Conservation (phyloP, 2,113 vertebrate species). For the Puffinus mauretanicus region DNA sequence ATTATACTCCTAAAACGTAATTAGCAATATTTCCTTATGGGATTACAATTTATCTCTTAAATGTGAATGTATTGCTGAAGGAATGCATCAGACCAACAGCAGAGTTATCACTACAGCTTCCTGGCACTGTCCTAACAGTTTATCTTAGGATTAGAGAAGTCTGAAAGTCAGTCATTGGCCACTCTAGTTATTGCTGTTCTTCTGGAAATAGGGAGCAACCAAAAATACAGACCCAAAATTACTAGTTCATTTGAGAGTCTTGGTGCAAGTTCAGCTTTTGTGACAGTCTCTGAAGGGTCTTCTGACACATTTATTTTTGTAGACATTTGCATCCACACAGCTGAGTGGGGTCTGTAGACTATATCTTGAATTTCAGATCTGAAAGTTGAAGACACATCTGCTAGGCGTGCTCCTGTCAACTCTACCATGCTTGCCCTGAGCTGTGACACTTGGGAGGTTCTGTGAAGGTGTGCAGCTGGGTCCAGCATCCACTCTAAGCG, state of each 20-base stretch:
- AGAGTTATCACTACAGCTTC: neutral
- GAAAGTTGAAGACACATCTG: neutral
- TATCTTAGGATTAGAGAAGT: neutral
- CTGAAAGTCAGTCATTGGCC: neutral
- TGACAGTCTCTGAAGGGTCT: neutral
- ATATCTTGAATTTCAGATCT: neutral
- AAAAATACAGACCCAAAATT: neutral
- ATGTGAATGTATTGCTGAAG: neutral
- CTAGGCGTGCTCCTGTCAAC: neutral
- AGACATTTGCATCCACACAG: neutral
- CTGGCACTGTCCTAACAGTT: neutral
- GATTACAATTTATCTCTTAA: neutral
- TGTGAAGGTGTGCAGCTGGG: too few species aligned
- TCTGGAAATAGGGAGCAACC: neutral
- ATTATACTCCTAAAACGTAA: neutral
- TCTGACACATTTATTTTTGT: neutral
- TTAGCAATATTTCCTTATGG: neutral
- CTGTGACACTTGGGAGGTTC: neutral
- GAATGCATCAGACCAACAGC: neutral
- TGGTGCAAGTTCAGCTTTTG: neutral
- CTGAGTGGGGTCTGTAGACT: neutral
- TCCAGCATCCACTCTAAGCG: fast-evolving
- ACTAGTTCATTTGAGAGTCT: neutral
- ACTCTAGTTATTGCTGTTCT: neutral
- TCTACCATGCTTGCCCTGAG: neutral